Evolutionary conservation across 1,140 invertebrate genomes (phyloP).

Genomic region (Bicyclus anynana): DNA sequence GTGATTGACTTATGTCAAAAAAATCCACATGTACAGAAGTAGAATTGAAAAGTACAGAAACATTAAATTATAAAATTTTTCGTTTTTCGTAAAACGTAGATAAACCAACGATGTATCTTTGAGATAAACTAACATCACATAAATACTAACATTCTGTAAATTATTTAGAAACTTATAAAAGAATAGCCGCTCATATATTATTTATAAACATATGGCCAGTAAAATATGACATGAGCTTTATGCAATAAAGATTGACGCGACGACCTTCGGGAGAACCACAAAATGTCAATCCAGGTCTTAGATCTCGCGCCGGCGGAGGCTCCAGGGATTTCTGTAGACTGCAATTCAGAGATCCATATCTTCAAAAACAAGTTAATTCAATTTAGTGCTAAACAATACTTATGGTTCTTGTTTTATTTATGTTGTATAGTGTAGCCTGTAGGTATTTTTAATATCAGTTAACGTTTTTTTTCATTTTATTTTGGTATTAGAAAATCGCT

Average conservation of each 20-base stretch:
- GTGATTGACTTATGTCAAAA: too few species aligned
- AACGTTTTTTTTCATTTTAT: too few species aligned
- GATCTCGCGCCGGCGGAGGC: conserved; percentile 32
- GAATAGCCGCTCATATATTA: conserved; percentile 7
- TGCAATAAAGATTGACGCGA: conserved; percentile 66
- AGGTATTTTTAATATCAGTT: too few species aligned
- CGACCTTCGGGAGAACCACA: conserved; percentile 46
- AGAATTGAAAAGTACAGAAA: too few species aligned
- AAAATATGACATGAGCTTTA: conserved; percentile 22
- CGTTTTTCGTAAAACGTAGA: too few species aligned
- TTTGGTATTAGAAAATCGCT: too few species aligned
- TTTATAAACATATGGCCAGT: conserved; percentile 19
- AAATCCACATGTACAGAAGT: too few species aligned
- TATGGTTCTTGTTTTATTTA: background rate
- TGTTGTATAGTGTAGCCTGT: too few species aligned
- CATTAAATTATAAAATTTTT: too few species aligned
- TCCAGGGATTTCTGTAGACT: background rate
- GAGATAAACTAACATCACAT: too few species aligned
- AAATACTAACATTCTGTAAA: background rate
- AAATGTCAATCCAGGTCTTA: conserved; percentile 71
- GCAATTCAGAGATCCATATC: conserved; percentile 5
- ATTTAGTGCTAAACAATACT: background rate
- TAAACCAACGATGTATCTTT: too few species aligned
- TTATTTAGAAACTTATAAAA: background rate
- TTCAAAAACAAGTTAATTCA: background rate